These are phyloP conservation scores for Dermolepida albohirtum DNA, from an alignment of 2,888 invertebrate genomes.

Conservation along the genomic window DNA sequence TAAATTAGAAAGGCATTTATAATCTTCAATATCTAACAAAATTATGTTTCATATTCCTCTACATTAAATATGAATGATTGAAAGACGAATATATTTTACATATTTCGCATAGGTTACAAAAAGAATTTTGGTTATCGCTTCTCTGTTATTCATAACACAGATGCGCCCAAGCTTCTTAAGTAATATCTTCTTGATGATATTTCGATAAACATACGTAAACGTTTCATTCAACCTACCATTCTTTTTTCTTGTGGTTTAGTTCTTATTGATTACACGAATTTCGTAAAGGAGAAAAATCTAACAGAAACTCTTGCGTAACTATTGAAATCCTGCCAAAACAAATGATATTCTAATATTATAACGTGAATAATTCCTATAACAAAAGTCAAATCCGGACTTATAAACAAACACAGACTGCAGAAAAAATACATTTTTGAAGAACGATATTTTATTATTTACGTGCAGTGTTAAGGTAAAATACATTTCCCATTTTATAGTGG, in stretches of 20 bases:
- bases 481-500: not conserved
- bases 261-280: constrained; percentile 37
- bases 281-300: constrained; percentile 31
- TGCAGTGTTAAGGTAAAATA: constrained; percentile 1
- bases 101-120: constrained; percentile 7
- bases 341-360: constrained; percentile 41
- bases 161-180: constrained; percentile 38
- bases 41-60: too few relatives aligned
- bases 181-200: constrained; percentile 37
- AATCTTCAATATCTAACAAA: too few relatives aligned
- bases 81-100: not conserved
- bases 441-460: constrained; percentile 18
- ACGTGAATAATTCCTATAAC: constrained; percentile 39
- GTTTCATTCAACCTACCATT: constrained; percentile 37
- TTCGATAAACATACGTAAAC: constrained; percentile 38
- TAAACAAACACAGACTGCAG: constrained; percentile 34
- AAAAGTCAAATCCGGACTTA: constrained; percentile 39
- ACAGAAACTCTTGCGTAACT: constrained; percentile 38
- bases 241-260: constrained; percentile 27
- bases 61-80: too few relatives aligned
- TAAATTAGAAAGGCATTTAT: too few relatives aligned
- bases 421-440: constrained; percentile 28
- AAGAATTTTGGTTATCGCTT: constrained; percentile 27
- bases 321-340: constrained; percentile 42
- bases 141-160: constrained; percentile 38